These are phyloP conservation scores for Melieria crassipennis DNA, from an alignment of 2,888 invertebrate genomes.

Conservation along the genomic window DNA sequence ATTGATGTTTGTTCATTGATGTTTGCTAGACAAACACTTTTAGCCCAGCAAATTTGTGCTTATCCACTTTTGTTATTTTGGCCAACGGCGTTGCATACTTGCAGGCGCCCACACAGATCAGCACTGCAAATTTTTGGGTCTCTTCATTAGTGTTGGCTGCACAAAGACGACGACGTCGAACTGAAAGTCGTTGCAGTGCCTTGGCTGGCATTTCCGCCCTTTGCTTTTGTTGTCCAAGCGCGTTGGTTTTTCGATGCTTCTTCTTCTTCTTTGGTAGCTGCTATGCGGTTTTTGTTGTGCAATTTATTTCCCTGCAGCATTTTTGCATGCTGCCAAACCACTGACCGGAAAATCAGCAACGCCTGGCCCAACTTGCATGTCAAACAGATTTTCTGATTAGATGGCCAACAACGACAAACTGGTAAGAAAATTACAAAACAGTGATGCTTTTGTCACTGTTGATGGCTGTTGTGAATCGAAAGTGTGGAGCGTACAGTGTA, in stretches of 20 bases:
- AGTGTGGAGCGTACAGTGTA: not conserved
- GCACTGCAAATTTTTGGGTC: not conserved
- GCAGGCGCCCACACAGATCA: constrained; percentile 15
- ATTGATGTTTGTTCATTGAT: not conserved
- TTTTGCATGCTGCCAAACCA: constrained; percentile 28
- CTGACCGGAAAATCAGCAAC: constrained; percentile 59
- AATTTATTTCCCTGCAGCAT: not conserved
- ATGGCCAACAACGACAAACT: constrained; percentile 20
- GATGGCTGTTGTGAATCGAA: not conserved
- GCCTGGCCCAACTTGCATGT: constrained; percentile 22
- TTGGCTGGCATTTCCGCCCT: too few relatives aligned
- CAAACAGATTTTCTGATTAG: constrained; percentile 31
- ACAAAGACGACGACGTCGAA: too few relatives aligned
- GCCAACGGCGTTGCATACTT: constrained; percentile 27
- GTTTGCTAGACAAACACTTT: not conserved
- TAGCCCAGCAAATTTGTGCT: not conserved
- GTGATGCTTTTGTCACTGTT: not conserved
- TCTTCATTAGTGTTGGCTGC: constrained; percentile 26
- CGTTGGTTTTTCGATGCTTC: too few relatives aligned
- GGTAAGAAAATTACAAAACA: not conserved
- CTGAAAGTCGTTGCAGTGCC: too few relatives aligned
- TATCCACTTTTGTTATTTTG: not conserved
- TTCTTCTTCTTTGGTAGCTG: not conserved
- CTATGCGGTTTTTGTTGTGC: not conserved
- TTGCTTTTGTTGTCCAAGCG: too few relatives aligned